These are phyloP conservation scores for Jordanella pulchra DNA, from an alignment of 2,797 vertebrate species.

Conservation along the genomic window DNA sequence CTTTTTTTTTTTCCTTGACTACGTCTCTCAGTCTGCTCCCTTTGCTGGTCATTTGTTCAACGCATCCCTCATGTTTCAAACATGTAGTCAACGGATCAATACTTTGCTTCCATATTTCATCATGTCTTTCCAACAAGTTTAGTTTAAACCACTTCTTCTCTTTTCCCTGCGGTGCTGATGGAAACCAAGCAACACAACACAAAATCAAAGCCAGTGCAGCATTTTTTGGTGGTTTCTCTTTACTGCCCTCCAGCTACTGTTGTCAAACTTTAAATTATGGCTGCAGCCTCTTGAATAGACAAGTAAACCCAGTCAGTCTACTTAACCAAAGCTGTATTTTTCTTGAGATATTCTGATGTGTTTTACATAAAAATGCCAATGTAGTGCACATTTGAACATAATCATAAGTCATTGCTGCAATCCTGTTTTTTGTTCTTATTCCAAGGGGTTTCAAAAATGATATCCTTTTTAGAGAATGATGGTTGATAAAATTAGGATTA, in stretches of 20 bases:
- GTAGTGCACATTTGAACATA: not conserved
- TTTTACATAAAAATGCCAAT: not conserved
- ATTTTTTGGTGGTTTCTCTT: constrained; percentile 2
- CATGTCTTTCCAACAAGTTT: constrained; percentile 18
- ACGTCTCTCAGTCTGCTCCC: constrained; percentile 43
- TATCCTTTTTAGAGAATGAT: not conserved
- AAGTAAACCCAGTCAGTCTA: constrained; percentile 23
- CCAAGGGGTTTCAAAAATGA: not conserved
- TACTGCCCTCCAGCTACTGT: constrained; percentile 11
- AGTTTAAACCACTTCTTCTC: constrained; percentile 2
- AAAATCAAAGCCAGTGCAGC: constrained; percentile 13
- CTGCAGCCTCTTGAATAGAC: constrained; percentile 24
- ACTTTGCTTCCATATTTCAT: constrained; percentile 32
- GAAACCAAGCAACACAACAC: constrained; percentile 7
- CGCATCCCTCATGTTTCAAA: constrained; percentile 25
- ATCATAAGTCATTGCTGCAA: not conserved
- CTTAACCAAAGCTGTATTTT: constrained; percentile 13
- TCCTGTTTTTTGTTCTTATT: not conserved
- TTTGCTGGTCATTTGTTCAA: constrained; percentile 33
- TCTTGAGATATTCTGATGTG: not conserved
- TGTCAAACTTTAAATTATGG: constrained; percentile 6
- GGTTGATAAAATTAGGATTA: not conserved
- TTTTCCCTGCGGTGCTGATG: constrained; percentile 19
- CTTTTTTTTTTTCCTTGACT: constrained; percentile 55
- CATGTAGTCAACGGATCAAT: constrained; percentile 35